Evolutionary conservation across 1,140 invertebrate species (phyloP), one percentile per base, ranked within the genome.

Genomic region (Drosophila elegans): DNA sequence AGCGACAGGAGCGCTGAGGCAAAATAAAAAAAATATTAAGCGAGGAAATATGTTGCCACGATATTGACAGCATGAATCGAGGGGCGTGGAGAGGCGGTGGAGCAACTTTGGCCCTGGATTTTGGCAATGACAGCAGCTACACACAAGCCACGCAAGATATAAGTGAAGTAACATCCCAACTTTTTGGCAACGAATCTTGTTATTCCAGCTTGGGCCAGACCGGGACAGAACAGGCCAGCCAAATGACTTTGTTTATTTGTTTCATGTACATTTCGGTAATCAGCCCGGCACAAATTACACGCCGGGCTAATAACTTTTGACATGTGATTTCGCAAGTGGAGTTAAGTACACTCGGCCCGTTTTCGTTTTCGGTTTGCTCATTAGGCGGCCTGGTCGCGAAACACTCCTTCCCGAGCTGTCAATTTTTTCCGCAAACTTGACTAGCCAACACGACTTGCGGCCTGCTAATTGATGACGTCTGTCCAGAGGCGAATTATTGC

Each of bases 191-290:
- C 69, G 53, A 74, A 77, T 77, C 64, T 49, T 77, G 79, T 79
- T 88, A 82, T 86, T 86, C 72, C 46, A 42, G 49, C 55, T 46
- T 44, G 48, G 12, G 25, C 12, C 5, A 13, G 5, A 4, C 39
- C 39, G 2, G 66, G 16, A 21, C 1, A 21, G 16, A 0, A 21
- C 16, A 21, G 16, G 1, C 16, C 29, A 32, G 74, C 71, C 84
- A 73, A 86, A 86, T 77, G 83, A 86, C 73, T 89, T 84, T 89
- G 84, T 89, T 88, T 89, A 89, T 84, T 75, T 82, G 82, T 78
- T 71, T 53, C 78, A 48, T 76, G 84, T 77, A 83, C 80, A 81
- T 68, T 83, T 64, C 12, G 64, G 83, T 89, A 88, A 88, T 88
- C 84, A 89, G 83, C 84, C 68, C 57, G 79, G 76, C 79, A 76